Evolutionary conservation across 2,113 vertebrate genomes (phyloP).

Genomic region (Cathartes aura): DNA sequence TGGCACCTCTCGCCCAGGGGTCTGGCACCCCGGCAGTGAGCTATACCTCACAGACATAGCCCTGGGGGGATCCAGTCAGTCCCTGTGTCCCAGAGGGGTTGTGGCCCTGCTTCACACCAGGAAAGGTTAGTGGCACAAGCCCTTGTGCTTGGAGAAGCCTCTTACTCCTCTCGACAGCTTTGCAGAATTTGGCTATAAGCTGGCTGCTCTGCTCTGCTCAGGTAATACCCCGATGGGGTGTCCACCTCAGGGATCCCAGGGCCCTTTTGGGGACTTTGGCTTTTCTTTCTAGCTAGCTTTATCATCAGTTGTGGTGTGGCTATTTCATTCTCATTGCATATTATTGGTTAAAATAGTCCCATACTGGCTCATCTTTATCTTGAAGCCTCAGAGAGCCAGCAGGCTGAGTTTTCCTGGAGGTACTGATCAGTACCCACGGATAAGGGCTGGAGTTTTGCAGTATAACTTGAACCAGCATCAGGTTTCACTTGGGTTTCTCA

Average conservation of each 20-base stretch:
- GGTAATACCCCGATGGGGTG: neutral
- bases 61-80: neutral
- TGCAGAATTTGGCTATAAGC: neutral
- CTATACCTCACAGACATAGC: neutral
- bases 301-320: neutral
- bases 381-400: neutral
- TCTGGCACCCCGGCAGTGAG: neutral
- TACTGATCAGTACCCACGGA: neutral
- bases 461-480: neutral
- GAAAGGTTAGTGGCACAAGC: neutral
- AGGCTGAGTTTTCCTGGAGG: neutral
- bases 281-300: neutral
- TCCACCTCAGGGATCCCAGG: neutral
- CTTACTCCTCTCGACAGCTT: neutral
- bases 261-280: neutral
- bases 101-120: neutral
- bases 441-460: neutral
- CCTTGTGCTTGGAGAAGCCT: neutral
- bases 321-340: neutral
- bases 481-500: neutral
- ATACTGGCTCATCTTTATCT: neutral
- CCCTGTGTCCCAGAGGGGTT: neutral
- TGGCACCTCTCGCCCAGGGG: neutral
- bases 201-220: neutral
- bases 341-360: neutral